Conservation (phyloP, 37 sponge, comb jelly and placozoan species). For the Lycopodina hypogea region DNA sequence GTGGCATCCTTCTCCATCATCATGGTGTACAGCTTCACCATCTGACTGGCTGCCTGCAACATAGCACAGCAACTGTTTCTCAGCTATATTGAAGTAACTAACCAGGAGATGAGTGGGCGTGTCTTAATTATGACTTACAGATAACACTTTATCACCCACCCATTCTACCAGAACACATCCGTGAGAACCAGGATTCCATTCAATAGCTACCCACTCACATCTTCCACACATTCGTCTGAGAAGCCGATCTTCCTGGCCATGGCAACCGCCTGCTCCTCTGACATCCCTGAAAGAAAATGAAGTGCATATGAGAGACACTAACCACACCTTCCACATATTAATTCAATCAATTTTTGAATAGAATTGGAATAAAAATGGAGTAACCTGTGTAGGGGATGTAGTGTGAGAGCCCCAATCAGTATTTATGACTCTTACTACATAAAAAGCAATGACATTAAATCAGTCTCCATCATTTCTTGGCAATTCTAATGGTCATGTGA, state of each 20-base stretch:
- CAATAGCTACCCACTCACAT: slow-evolving; percentile 11
- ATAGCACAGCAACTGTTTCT: background rate
- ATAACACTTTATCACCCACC: background rate
- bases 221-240: slow-evolving; percentile 35
- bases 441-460: too few species aligned
- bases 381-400: background rate
- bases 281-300: slow-evolving; percentile 34
- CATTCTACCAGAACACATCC: background rate
- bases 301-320: too few species aligned
- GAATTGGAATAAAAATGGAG: background rate
- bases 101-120: too few species aligned
- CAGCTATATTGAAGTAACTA: too few species aligned
- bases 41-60: slow-evolving; percentile 74
- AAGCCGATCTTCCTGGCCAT: slow-evolving; percentile 72
- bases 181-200: background rate
- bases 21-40: slow-evolving; percentile 78
- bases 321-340: too few species aligned
- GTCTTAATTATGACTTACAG: too few species aligned
- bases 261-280: slow-evolving; percentile 45
- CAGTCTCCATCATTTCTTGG: too few species aligned
- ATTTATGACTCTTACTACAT: too few species aligned
- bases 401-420: background rate
- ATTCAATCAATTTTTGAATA: too few species aligned
- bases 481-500: too few species aligned
- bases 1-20: slow-evolving; percentile 80